Evolutionary conservation across 2,888 invertebrate genomes (phyloP).

Genomic region (Pyrrhia umbra): DNA sequence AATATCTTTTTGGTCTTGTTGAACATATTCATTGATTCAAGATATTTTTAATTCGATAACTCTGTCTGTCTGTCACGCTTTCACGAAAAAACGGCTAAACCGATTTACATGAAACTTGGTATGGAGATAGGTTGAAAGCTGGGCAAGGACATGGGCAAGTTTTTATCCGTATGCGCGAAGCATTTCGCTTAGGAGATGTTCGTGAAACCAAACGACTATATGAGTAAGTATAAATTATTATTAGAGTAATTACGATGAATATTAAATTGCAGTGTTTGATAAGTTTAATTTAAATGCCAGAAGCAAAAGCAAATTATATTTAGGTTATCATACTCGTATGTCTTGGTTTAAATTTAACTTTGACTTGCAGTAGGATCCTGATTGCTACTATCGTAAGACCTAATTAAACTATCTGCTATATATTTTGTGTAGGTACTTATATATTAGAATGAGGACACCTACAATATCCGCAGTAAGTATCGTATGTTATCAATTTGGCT

Average conservation of each 20-base stretch:
- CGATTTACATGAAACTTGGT: too few species aligned
- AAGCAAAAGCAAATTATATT: slow-evolving; percentile 21
- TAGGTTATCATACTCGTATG: slow-evolving; percentile 59
- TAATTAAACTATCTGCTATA: slow-evolving; percentile 55
- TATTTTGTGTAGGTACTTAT: slow-evolving; percentile 6
- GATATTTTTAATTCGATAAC: too few species aligned
- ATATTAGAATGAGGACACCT: background rate
- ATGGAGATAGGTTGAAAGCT: too few species aligned
- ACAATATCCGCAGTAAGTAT: background rate
- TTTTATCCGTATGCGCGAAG: too few species aligned
- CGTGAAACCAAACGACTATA: too few species aligned
- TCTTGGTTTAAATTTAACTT: slow-evolving; percentile 57
- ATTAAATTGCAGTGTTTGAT: background rate
- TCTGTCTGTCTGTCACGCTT: too few species aligned
- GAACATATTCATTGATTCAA: too few species aligned
- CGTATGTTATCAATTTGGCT: background rate
- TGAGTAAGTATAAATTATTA: too few species aligned
- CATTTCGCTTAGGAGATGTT: too few species aligned
- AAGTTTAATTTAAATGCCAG: slow-evolving; percentile 15
- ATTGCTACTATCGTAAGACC: slow-evolving; percentile 58
- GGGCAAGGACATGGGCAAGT: too few species aligned
- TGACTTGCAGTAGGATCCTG: slow-evolving; percentile 33
- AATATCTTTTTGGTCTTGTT: too few species aligned
- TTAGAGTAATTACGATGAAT: background rate
- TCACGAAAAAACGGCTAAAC: too few species aligned